Conservation (phyloP, 2,888 invertebrate species). For the Drosophila merina region DNA sequence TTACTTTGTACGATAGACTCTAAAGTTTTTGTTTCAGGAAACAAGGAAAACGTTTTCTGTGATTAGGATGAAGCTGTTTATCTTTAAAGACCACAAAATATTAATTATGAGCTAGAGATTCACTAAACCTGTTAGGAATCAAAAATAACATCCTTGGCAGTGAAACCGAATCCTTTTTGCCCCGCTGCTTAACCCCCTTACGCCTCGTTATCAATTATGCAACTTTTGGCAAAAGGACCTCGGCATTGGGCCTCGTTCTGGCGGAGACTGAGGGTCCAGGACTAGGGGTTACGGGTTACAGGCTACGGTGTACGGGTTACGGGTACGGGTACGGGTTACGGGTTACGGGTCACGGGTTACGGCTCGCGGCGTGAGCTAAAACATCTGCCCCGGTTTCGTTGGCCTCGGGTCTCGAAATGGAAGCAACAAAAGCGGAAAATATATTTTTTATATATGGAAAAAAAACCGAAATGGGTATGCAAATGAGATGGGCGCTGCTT, state of each 20-base stretch:
- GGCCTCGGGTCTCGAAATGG: conserved; percentile 41
- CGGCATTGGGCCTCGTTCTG: conserved; percentile 8
- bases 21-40: not conserved
- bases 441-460: no score
- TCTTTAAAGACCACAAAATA: no score
- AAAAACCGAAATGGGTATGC: conserved; percentile 50
- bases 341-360: conserved; percentile 14
- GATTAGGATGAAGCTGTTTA: no score
- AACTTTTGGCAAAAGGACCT: conserved; percentile 13
- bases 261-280: not conserved
- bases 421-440: not conserved
- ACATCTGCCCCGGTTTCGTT: conserved; percentile 65
- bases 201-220: conserved; percentile 18
- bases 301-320: not conserved
- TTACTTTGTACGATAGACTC: not conserved
- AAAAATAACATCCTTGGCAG: conserved; percentile 1
- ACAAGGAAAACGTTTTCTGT: not conserved
- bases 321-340: not conserved
- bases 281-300: not conserved
- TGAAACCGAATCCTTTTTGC: not conserved
- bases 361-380: conserved; percentile 59
- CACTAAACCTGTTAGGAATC: not conserved
- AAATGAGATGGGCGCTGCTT: conserved; percentile 77
- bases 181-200: conserved; percentile 8
- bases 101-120: not conserved